Conservation (phyloP, 1,140 invertebrate species). For the Cepaea nemoralis region DNA sequence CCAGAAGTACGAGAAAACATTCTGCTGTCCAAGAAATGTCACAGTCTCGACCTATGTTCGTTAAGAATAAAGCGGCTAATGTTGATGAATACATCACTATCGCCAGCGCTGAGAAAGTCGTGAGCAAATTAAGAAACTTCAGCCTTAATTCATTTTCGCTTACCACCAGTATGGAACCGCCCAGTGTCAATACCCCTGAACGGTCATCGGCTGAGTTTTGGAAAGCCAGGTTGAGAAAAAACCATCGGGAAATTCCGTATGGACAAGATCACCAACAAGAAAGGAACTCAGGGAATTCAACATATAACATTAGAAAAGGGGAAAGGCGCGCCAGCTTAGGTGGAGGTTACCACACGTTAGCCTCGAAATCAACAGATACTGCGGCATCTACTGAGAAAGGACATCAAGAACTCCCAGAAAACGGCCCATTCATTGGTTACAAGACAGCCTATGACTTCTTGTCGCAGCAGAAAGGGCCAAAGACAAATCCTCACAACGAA, state of each 20-base stretch:
- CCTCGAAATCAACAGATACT: neutral
- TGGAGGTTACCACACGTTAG: neutral
- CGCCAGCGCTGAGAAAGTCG: too few species aligned
- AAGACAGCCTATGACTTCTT: conserved; percentile 24
- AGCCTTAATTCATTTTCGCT: too few species aligned
- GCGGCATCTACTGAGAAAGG: neutral
- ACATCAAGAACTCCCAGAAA: neutral
- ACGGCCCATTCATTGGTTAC: conserved; percentile 23
- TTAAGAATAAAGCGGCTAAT: neutral
- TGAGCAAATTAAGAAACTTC: too few species aligned
- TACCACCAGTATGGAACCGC: too few species aligned
- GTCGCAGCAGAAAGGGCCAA: neutral
- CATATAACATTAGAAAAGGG: neutral
- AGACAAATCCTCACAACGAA: neutral
- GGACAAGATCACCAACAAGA: neutral
- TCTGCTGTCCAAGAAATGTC: neutral
- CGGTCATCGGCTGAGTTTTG: neutral
- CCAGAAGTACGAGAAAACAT: neutral
- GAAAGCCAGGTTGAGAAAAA: conserved; percentile 7
- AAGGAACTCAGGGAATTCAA: neutral
- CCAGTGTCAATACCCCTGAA: neutral
- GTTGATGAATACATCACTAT: neutral
- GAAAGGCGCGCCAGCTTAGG: neutral
- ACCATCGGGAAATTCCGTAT: neutral
- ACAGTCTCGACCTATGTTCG: neutral